Percentiles rank a stretch among this genome's conserved stretches.
These are phyloP conservation scores for Probosciger aterrimus DNA, from an alignment of 2,113 vertebrate genomes.

Conservation along the genomic window DNA sequence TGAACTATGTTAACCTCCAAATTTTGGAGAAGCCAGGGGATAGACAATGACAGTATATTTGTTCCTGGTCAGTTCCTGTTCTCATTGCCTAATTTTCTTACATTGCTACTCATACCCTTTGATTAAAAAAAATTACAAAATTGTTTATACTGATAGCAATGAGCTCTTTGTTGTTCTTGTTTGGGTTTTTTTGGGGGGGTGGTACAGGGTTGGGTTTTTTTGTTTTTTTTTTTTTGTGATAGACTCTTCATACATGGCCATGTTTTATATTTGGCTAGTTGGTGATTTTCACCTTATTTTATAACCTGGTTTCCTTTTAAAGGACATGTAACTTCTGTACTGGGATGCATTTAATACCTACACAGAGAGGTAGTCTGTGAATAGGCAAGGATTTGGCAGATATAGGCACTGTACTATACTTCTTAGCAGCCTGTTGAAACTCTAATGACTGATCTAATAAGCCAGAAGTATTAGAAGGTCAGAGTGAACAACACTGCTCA, in stretches of 20 bases:
- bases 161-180: not conserved
- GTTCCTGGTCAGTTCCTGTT: not conserved
- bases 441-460: conserved; percentile 57
- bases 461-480: conserved; percentile 59
- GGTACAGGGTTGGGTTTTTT: not conserved
- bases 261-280: not conserved
- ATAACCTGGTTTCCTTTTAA: not conserved
- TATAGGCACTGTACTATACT: conserved; percentile 31
- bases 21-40: not conserved
- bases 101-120: not conserved
- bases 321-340: not conserved
- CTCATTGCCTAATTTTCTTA: not conserved
- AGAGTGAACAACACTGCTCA: conserved; percentile 40
- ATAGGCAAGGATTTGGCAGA: conserved; percentile 16
- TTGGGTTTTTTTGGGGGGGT: not conserved
- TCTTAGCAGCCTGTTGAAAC: conserved; percentile 44
- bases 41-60: not conserved
- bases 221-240: not conserved
- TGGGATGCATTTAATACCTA: not conserved
- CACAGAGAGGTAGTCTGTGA: not conserved
- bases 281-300: not conserved
- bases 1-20: not conserved
- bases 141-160: not conserved
- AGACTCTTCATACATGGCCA: not conserved
- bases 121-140: not conserved